Conservation (phyloP, 2,797 vertebrate species). For the Tokudaia tokunoshimensis region DNA sequence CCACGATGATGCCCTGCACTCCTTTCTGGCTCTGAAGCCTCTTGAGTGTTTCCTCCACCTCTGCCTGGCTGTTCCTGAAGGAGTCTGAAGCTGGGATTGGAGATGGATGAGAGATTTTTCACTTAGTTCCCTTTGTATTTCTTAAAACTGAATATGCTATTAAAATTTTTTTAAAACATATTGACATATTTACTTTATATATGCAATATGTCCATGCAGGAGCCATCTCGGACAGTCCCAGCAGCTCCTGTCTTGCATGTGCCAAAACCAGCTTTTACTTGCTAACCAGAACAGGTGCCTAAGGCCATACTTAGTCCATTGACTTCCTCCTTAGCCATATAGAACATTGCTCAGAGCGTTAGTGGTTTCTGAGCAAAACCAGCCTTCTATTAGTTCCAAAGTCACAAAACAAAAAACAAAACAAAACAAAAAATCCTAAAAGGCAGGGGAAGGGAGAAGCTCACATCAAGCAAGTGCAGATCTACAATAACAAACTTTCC, state of each 20-base stretch:
- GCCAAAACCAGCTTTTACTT: constrained; percentile 49
- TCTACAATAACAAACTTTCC: constrained; percentile 14
- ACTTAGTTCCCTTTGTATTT: too few species aligned
- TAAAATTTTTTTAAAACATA: too few species aligned
- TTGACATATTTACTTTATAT: too few species aligned
- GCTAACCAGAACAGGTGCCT: not conserved
- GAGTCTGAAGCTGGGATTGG: too few species aligned
- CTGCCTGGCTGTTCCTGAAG: constrained; percentile 89
- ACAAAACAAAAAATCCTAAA: not conserved
- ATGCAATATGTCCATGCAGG: too few species aligned
- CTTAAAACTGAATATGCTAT: too few species aligned
- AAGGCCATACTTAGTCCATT: constrained; percentile 29
- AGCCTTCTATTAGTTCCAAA: constrained; percentile 31
- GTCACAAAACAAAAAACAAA: not conserved
- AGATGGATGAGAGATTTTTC: too few species aligned
- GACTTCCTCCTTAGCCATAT: constrained; percentile 36
- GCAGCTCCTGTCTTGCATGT: not conserved
- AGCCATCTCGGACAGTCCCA: too few species aligned
- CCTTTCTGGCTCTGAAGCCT: constrained; percentile 97
- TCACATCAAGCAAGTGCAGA: not conserved
- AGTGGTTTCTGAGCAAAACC: not conserved
- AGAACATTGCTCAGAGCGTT: constrained; percentile 13
- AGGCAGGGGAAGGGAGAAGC: not conserved
- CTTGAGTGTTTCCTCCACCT: constrained; percentile 98
- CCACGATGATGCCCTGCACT: constrained; percentile 96